Conservation (phyloP, 2,113 vertebrate genomes). For the Eulemur rufifrons region DNA sequence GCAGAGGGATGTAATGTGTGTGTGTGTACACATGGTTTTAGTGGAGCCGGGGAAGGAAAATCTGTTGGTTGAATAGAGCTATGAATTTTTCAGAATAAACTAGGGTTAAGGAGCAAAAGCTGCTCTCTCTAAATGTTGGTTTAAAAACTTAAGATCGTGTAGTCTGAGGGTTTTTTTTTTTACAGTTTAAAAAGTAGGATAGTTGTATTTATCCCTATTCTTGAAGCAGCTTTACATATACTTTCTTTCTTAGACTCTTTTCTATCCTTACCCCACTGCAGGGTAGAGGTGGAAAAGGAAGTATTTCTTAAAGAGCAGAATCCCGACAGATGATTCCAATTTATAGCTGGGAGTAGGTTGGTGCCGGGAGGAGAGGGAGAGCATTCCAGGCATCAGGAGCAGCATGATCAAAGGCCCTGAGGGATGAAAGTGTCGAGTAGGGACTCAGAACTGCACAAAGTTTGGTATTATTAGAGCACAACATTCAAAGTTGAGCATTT, state of each 20-base stretch:
- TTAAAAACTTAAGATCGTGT: not conserved
- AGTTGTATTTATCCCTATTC: not conserved
- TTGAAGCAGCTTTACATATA: not conserved
- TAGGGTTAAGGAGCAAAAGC: not conserved
- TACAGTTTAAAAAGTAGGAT: not conserved
- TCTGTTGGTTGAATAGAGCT: not conserved
- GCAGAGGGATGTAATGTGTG: not conserved
- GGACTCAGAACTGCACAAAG: not conserved
- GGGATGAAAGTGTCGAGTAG: not conserved
- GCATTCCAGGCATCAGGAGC: not conserved
- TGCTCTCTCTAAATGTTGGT: not conserved
- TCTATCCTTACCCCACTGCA: not conserved
- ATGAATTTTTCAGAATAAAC: constrained; percentile 1
- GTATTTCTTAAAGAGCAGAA: not conserved
- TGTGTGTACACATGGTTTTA: not conserved
- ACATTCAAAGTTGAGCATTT: not conserved
- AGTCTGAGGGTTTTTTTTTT: not conserved
- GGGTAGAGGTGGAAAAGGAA: not conserved
- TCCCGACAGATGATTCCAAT: not conserved
- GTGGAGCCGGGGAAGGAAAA: not conserved
- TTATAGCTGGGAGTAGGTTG: not conserved
- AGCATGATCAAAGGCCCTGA: not conserved
- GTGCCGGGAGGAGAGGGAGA: not conserved
- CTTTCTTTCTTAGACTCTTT: not conserved
- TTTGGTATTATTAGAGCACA: not conserved